Conservation (phyloP, 1,140 invertebrate genomes). For the Drosophila nebulosa region DNA sequence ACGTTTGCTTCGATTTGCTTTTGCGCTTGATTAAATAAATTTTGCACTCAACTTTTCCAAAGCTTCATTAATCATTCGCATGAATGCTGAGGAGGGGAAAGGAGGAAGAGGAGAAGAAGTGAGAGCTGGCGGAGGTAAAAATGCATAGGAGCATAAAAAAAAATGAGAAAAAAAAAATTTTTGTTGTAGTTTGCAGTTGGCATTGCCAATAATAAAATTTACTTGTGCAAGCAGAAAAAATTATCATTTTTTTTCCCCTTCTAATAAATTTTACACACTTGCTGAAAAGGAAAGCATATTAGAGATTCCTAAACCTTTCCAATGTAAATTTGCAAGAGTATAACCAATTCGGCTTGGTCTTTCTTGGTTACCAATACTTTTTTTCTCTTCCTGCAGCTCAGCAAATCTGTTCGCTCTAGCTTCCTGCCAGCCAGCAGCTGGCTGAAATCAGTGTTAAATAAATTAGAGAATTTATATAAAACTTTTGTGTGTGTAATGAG, state of each 20-base stretch:
- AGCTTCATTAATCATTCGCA: slow-evolving; percentile 73
- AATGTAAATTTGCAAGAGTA: background rate
- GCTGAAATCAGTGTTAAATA: slow-evolving; percentile 43
- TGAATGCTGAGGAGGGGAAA: background rate
- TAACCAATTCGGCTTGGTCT: background rate
- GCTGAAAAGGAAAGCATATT: background rate
- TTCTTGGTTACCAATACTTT: background rate
- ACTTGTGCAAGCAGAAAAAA: slow-evolving; percentile 28
- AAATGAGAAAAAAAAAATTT: slow-evolving; percentile 27
- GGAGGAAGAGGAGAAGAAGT: background rate
- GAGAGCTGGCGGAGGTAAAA: slow-evolving; percentile 11
- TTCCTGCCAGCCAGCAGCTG: slow-evolving; percentile 4
- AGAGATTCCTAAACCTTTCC: too few relatives aligned
- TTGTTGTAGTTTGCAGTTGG: slow-evolving; percentile 64
- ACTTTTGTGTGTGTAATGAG: slow-evolving; percentile 37
- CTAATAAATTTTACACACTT: background rate
- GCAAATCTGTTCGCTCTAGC: slow-evolving; percentile 12
- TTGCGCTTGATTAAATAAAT: slow-evolving; percentile 68
- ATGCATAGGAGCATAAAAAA: slow-evolving; percentile 22
- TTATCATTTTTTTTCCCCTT: slow-evolving; percentile 41
- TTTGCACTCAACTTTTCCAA: slow-evolving; percentile 63
- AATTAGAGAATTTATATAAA: slow-evolving; percentile 52
- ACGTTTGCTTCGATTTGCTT: slow-evolving; percentile 65
- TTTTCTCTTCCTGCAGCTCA: slow-evolving; percentile 16
- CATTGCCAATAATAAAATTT: slow-evolving; percentile 74